Base-by-base conservation (phyloP, 2,888 invertebrate genomes). In the Luperina nickerlii region DNA sequence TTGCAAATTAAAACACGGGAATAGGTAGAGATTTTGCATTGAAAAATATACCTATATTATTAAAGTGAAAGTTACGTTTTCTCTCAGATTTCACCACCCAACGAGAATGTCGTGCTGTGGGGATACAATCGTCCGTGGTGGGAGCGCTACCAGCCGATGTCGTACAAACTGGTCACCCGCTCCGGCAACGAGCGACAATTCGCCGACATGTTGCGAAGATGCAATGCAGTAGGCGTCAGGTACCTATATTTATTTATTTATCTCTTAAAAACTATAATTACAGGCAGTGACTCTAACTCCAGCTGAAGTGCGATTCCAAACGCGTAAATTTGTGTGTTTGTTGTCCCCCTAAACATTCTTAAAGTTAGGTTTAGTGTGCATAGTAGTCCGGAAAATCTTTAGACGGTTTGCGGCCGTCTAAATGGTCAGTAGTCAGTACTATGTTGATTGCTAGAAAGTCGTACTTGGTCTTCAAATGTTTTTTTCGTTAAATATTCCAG, bases 81-180 rank as follows among this genome's bases (percentile, higher is more conserved):
- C 8, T 67, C 78, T 7, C 74, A 97, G 97, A 95, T 97, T 70
- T 97, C 97, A 0, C 97, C 97, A 0, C 97, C 97, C 0, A 97
- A 97, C 76, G 97, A 97, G 90, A 97, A 97, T 88, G 93, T 97
- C 9, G 91, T 97, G 70, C 93, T 97, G 20, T 94, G 97, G 94
- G 85, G 92, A 1, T 93, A 95, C 84, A 95, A 95, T 81, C 94
- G 98, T 20, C 98, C 99, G 0, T 99, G 99, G 99, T 98, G 98
- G 97, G 98, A 98, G 94, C 96, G 98, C 24, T 99, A 98, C 93
- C 98, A 99, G 93, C 98, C 98, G 0, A 97, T 98, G 83, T 98
- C 98, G 13, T 99, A 98, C 94, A 94, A 95, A 63, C 95, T 98
- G 78, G 94, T 93, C 1, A 98, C 98, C 0, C 97, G 99, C 82